phyloP scores from a whole-genome alignment of 1,140 invertebrate species.

The Hypothenemus hampei region DNA sequence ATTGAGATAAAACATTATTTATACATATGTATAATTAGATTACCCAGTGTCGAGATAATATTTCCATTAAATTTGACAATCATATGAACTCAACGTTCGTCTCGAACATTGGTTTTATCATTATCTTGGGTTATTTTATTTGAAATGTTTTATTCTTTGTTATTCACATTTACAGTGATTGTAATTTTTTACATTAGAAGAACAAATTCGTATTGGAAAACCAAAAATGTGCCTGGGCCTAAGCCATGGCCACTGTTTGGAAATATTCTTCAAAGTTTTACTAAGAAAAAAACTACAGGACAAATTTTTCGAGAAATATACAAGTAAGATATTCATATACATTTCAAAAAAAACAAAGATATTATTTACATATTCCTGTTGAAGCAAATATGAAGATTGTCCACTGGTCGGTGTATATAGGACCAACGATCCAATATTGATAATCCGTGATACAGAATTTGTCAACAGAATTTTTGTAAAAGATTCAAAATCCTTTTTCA shows the following conservation, averaged over 20 bases:
- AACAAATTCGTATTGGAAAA: constrained; percentile 28
- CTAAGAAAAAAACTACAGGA: constrained; percentile 10
- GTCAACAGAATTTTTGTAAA: constrained; percentile 13
- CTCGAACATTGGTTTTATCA: too few relatives aligned
- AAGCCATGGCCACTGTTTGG: constrained; percentile 24
- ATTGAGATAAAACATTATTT: too few relatives aligned
- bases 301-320: constrained; percentile 27
- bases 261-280: constrained; percentile 22
- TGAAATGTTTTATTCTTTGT: constrained; percentile 1
- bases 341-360: neutral
- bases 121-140: too few relatives aligned
- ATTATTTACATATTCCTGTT: neutral
- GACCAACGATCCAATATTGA: constrained; percentile 5
- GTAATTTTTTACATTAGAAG: constrained; percentile 13
- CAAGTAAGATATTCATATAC: constrained; percentile 24
- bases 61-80: too few relatives aligned
- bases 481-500: constrained; percentile 14
- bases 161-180: neutral
- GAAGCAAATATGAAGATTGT: constrained; percentile 8
- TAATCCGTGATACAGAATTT: constrained; percentile 17
- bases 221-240: constrained; percentile 24
- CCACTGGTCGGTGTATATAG: constrained; percentile 12
- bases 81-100: too few relatives aligned
- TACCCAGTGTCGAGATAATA: too few relatives aligned
- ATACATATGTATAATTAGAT: too few relatives aligned